Percentiles rank a stretch among this genome's conserved stretches.
phyloP scores from a whole-genome alignment of 2,888 invertebrate genomes.

The Epirrita christyi region DNA sequence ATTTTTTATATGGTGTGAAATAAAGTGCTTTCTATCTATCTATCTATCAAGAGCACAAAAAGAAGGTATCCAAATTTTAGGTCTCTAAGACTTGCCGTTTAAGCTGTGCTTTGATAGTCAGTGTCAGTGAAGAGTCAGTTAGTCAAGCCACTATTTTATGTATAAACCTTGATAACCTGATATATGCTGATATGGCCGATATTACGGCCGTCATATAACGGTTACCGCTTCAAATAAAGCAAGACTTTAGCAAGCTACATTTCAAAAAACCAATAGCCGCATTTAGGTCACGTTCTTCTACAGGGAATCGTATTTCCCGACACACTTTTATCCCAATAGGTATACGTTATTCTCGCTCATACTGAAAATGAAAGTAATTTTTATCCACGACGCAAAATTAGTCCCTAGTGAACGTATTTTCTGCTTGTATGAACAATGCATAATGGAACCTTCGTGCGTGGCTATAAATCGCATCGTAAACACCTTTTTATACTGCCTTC shows the following conservation, averaged over 20 bases:
- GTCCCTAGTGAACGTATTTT: conserved; percentile 21
- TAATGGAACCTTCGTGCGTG: conserved; percentile 30
- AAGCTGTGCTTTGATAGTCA: too few species aligned
- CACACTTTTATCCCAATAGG: conserved; percentile 6
- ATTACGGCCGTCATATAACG: neutral
- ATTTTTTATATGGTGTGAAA: too few species aligned
- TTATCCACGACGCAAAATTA: conserved; percentile 32
- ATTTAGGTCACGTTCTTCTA: conserved; percentile 22
- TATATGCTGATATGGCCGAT: too few species aligned
- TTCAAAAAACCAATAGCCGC: conserved; percentile 22
- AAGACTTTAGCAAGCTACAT: neutral
- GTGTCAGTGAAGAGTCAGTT: too few species aligned
- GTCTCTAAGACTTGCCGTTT: too few species aligned
- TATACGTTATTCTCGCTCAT: conserved; percentile 7
- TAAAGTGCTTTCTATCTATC: too few species aligned
- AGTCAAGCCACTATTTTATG: too few species aligned
- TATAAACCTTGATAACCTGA: too few species aligned
- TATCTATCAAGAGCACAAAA: too few species aligned
- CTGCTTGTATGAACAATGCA: conserved; percentile 34
- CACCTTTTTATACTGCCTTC: conserved; percentile 7
- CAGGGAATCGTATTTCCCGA: conserved; percentile 1
- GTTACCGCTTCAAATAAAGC: neutral
- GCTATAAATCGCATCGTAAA: conserved; percentile 27
- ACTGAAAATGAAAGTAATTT: conserved; percentile 24
- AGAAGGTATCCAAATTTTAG: too few species aligned